These are phyloP conservation scores for Scaptodrosophila lebanonensis DNA, from an alignment of 1,140 invertebrate genomes.

Conservation along the genomic window DNA sequence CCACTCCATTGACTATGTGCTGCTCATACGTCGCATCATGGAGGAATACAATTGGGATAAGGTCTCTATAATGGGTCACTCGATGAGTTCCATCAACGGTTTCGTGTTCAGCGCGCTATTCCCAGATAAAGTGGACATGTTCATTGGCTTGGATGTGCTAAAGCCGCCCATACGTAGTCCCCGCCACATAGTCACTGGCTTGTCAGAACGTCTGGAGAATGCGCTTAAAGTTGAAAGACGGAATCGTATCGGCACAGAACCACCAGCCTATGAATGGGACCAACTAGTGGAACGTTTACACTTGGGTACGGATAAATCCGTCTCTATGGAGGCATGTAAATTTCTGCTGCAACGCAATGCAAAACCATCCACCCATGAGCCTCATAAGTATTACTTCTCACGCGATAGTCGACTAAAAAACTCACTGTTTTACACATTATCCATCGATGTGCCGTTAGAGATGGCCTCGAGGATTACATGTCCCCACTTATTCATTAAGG, in stretches of 20 bases:
- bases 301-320: conserved; percentile 78
- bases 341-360: conserved; percentile 80
- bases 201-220: conserved; percentile 75
- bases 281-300: conserved; percentile 80
- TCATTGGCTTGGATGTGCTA: conserved; percentile 82
- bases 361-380: conserved; percentile 78
- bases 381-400: conserved; percentile 81
- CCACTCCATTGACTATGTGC: conserved; percentile 79
- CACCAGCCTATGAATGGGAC: conserved; percentile 81
- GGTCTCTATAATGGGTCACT: conserved; percentile 83
- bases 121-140: conserved; percentile 81
- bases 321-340: conserved; percentile 79
- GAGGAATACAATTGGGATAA: conserved; percentile 84
- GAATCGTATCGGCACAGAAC: conserved; percentile 75
- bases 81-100: conserved; percentile 81
- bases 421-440: conserved; percentile 77
- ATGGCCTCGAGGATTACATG: conserved; percentile 78
- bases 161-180: conserved; percentile 78
- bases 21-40: conserved; percentile 80
- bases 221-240: conserved; percentile 78
- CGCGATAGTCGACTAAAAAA: conserved; percentile 80
- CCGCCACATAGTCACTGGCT: conserved; percentile 37
- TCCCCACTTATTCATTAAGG: conserved; percentile 81
- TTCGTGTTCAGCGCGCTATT: conserved; percentile 80
- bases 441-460: conserved; percentile 78